Percentiles rank a stretch among this genome's conserved stretches.
phyloP scores from a whole-genome alignment of 2,888 invertebrate genomes.

The Mantis religiosa region DNA sequence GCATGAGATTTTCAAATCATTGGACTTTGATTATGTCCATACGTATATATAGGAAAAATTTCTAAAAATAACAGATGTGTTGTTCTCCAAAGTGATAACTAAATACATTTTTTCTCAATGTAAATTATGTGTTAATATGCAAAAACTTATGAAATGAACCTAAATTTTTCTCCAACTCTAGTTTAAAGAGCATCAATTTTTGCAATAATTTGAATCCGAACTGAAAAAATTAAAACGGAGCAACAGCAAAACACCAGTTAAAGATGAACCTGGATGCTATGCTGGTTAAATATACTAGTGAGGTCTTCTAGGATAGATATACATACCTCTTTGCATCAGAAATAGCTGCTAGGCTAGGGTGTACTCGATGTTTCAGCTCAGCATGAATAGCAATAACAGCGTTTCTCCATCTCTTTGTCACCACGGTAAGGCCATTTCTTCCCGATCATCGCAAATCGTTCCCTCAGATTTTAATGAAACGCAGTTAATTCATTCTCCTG shows the following conservation, averaged over 20 bases:
- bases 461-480: not conserved
- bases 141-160: no score
- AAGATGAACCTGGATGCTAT: not conserved
- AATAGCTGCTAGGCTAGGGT: not conserved
- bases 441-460: not conserved
- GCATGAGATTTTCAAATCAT: not conserved
- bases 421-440: not conserved
- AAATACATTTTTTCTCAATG: no score
- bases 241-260: not conserved
- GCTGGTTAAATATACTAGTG: not conserved
- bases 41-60: no score
- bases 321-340: not conserved
- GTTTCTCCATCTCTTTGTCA: not conserved
- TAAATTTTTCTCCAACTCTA: no score
- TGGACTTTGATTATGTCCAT: no score
- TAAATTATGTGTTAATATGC: no score
- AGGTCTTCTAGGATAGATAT: not conserved
- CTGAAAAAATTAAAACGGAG: not conserved
- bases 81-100: no score
- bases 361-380: not conserved
- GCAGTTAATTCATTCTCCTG: not conserved
- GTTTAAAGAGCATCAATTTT: no score
- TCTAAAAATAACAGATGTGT: no score
- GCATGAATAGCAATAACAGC: not conserved
- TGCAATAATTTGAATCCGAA: not conserved